Evolutionary conservation across 2,113 vertebrate species (phyloP), one percentile per base, ranked within the genome.

Genomic region (Bambusicola thoracicus): DNA sequence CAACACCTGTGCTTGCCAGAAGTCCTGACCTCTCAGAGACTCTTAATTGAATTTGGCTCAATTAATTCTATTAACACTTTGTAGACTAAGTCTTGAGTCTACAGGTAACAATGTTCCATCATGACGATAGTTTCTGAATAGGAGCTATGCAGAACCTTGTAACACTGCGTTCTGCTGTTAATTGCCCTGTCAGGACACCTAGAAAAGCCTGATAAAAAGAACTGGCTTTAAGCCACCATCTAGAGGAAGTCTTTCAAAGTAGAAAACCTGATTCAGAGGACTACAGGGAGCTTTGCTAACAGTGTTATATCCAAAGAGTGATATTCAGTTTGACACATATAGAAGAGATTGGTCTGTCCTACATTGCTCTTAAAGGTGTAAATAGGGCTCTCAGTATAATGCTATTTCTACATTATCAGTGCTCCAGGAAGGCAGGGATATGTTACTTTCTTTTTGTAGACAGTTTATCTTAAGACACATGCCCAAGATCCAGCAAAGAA

Each of bases 11-110:
- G 12, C 34, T 88, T 92, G 77, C 43, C 83, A 92, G 73, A 92
- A 78, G 56, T 92, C 81, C 90, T 95, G 40, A 36, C 27, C 74
- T 81, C n/a, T 21, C n/a, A 51, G 38, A 63, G 41, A 67, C 79
- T 81, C 51, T 90, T 63, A 46, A 63, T 93, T 40, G 36, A 40
- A 68, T 36, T 92, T 49, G 22, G 15, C 67, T 92, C 32, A 94
- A 51, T 86, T 90, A 81, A 59, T 92, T 92, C 86, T 93, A 86
- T 90, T 86, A 89, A 73, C 53, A 86, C 24, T 27, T 14, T 41
- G 13, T 6, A 75, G 61, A 74, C 32, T 86, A 43, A 48, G 65
- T 32, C 32, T 91, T 27, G 61, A 29, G 48, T 73, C 72, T 74
- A 67, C 61, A 44, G 51, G 25, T 46, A 38, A 88, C 72, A 77